Evolutionary conservation across 2,888 invertebrate genomes (phyloP).

Genomic region (Caenorhabditis panamensis): DNA sequence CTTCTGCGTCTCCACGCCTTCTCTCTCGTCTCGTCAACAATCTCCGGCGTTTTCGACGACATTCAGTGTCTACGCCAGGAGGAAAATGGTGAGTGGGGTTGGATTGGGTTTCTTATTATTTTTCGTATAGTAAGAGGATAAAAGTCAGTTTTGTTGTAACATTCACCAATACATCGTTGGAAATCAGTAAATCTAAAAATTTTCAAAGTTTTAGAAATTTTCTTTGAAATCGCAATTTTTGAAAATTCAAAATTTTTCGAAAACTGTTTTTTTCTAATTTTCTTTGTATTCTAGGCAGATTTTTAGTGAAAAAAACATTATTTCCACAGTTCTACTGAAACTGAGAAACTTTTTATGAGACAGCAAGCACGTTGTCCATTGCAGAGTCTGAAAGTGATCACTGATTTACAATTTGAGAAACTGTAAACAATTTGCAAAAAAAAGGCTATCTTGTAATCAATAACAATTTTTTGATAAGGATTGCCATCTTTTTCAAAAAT

Average conservation of each 20-base stretch:
- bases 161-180: background rate
- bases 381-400: no score
- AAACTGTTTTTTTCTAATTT: background rate
- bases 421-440: no score
- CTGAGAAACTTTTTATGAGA: no score
- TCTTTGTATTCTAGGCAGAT: no score
- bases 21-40: conserved; percentile 27
- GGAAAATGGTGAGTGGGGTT: conserved; percentile 62
- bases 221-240: background rate
- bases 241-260: background rate
- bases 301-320: no score
- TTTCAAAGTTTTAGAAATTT: background rate
- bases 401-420: no score
- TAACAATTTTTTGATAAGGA: no score
- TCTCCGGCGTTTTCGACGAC: conserved; percentile 43
- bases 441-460: no score
- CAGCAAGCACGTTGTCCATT: no score
- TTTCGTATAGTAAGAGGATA: background rate
- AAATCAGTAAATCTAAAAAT: background rate
- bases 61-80: conserved; percentile 20
- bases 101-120: background rate
- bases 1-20: conserved; percentile 31
- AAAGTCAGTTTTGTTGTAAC: background rate
- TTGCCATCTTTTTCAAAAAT: no score
- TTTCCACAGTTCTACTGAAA: no score